Evolutionary conservation across 2,113 vertebrate species (phyloP), one percentile per base, ranked within the genome.

Genomic region (Choloepus hoffmanni): DNA sequence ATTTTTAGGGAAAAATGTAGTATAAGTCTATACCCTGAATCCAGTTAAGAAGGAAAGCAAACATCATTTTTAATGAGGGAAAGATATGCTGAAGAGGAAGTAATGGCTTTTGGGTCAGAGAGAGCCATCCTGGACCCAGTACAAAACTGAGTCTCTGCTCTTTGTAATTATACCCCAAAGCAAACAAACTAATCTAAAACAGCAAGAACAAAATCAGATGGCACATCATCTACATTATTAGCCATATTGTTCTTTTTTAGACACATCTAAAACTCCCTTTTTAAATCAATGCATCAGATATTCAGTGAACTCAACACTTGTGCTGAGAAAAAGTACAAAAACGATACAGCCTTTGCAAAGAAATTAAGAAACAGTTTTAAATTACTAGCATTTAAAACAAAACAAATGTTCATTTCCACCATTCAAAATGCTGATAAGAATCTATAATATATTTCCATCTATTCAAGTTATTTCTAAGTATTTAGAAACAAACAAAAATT

Each of bases 281-380:
- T 53, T n/a, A 89, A 85, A 87, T 77, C 33, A 82, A 24, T 9
- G 86, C 43, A 9, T 21, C 53, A 89, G 92, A 48, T 53, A 60
- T 15, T 50, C 33, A 58, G 18, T 53, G 81, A 88, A 63, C 15
- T 48, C 15, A 84, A n/a, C n/a, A 77, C 13, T 95, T 91, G 7
- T 36, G 36, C 15, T 76, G 11, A 79, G 74, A 50, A 36, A 60
- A 84, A 94, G 68, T 13, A 68, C 5, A 94, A 21, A 84, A 84
- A 84, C 24, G 6, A 78, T 53, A 36, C 68, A 58, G 7, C 28
- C 9, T 96, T 81, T 81, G 13, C 19, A 86, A 40, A 83, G 88
- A 85, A 86, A 58, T 85, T 70, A 93, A 53, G 26, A 93, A 63
- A 92, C 84, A 43, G 26, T 81, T 95, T 76, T 45, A 96, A 95